phyloP scores from a whole-genome alignment of 2,113 vertebrate species.

The Cygnus buccinator region DNA sequence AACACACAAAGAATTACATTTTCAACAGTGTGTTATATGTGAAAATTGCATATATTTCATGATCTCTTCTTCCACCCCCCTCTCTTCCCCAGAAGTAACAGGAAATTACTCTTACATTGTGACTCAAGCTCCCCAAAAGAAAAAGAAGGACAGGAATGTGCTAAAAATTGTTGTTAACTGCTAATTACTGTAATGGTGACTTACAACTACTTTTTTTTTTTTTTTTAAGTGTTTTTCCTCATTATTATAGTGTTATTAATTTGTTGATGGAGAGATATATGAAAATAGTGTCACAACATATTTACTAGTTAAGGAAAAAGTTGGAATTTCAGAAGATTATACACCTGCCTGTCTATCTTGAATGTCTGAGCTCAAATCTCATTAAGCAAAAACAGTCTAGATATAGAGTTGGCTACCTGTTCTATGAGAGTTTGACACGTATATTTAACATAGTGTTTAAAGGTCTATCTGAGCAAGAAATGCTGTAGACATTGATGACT shows the following conservation, averaged over 20 bases:
- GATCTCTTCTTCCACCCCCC: not conserved
- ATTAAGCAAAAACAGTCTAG: not conserved
- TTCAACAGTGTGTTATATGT: conserved; percentile 37
- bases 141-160: conserved; percentile 19
- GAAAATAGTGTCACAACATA: conserved; percentile 14
- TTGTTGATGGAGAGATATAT: conserved; percentile 45
- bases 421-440: not conserved
- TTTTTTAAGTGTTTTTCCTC: not conserved
- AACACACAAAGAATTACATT: conserved; percentile 77
- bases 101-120: conserved; percentile 56
- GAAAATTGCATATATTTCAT: conserved; percentile 73
- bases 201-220: not conserved
- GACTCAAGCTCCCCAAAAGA: conserved; percentile 19
- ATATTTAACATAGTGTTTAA: not conserved
- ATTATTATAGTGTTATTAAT: conserved; percentile 13
- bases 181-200: conserved; percentile 53
- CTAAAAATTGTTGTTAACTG: conserved; percentile 34
- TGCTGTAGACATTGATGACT: not conserved
- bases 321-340: conserved; percentile 46
- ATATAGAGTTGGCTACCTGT: not conserved
- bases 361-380: conserved; percentile 25
- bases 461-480: not conserved
- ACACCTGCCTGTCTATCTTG: conserved; percentile 29
- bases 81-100: conserved; percentile 12
- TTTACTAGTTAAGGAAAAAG: conserved; percentile 35